Percentiles rank a stretch among this genome's conserved stretches.
phyloP scores from a whole-genome alignment of 1,140 invertebrate species.

The Lethocerus indicus region DNA sequence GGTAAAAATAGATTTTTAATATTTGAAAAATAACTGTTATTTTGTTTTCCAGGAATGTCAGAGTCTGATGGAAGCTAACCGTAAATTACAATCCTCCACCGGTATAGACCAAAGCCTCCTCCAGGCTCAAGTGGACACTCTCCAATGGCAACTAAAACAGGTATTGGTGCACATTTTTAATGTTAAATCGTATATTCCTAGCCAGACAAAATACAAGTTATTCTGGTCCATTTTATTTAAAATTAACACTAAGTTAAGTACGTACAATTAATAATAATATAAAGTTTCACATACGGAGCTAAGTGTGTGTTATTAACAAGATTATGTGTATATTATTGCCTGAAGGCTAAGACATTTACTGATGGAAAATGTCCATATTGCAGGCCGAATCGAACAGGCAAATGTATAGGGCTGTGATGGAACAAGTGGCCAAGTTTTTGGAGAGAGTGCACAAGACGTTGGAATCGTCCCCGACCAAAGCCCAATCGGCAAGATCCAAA shows the following conservation, averaged over 20 bases:
- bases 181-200: too few relatives aligned
- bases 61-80: slow-evolving; percentile 29
- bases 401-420: slow-evolving; percentile 63
- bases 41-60: slow-evolving; percentile 35
- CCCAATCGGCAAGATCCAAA: slow-evolving; percentile 12
- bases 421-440: slow-evolving; percentile 55
- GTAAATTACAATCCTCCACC: slow-evolving; percentile 24
- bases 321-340: too few relatives aligned
- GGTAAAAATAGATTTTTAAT: too few relatives aligned
- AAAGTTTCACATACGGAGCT: too few relatives aligned
- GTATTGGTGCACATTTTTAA: too few relatives aligned
- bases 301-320: too few relatives aligned
- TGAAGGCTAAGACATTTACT: background rate
- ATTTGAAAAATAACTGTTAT: too few relatives aligned
- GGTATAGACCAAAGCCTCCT: slow-evolving; percentile 42
- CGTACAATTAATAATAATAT: too few relatives aligned
- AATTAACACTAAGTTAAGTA: too few relatives aligned
- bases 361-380: slow-evolving; percentile 13
- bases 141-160: slow-evolving; percentile 67
- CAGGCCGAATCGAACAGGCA: slow-evolving; percentile 57
- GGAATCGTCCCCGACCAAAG: slow-evolving; percentile 25
- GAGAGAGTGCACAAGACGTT: slow-evolving; percentile 50
- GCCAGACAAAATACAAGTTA: too few relatives aligned
- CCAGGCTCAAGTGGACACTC: slow-evolving; percentile 54
- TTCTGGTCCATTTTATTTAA: too few relatives aligned